Conservation (phyloP, 2,888 invertebrate genomes). For the Asteroscopus sphinx region DNA sequence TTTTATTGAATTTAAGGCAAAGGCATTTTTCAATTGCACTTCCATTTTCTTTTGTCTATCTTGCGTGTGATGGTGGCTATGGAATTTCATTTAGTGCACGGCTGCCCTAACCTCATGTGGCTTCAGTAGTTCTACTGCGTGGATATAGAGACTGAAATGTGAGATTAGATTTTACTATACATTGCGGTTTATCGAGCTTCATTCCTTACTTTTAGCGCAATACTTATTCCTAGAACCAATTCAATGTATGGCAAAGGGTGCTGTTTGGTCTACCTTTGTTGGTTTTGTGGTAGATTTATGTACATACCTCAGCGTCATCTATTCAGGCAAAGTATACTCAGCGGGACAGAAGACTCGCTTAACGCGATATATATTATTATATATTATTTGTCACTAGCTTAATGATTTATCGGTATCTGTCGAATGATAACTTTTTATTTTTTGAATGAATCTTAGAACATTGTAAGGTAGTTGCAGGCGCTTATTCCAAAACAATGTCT, state of each 20-base stretch:
- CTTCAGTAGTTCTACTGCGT: constrained; percentile 27
- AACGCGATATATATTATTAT: constrained; percentile 78
- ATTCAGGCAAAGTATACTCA: constrained; percentile 81
- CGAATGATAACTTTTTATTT: constrained; percentile 51
- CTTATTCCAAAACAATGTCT: not conserved
- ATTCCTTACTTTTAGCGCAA: not conserved
- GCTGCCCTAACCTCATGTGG: constrained; percentile 43
- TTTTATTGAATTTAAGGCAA: constrained; percentile 50
- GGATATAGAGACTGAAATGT: constrained; percentile 9
- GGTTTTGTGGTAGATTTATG: constrained; percentile 26
- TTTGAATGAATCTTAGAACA: constrained; percentile 22
- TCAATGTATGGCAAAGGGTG: constrained; percentile 25
- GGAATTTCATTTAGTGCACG: constrained; percentile 64
- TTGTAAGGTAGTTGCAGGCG: constrained; percentile 19
- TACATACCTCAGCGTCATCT: constrained; percentile 14
- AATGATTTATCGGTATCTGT: constrained; percentile 63
- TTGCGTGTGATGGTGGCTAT: constrained; percentile 47
- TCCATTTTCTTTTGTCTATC: constrained; percentile 48
- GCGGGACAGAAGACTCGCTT: constrained; percentile 73
- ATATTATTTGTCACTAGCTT: constrained; percentile 76
- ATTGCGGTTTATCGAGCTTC: constrained; percentile 22
- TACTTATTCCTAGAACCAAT: not conserved
- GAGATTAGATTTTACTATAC: constrained; percentile 26
- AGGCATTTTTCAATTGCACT: constrained; percentile 62
- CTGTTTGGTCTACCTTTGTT: constrained; percentile 15